These are phyloP conservation scores for Columba livia DNA, from an alignment of 2,113 vertebrate genomes.

Conservation along the genomic window DNA sequence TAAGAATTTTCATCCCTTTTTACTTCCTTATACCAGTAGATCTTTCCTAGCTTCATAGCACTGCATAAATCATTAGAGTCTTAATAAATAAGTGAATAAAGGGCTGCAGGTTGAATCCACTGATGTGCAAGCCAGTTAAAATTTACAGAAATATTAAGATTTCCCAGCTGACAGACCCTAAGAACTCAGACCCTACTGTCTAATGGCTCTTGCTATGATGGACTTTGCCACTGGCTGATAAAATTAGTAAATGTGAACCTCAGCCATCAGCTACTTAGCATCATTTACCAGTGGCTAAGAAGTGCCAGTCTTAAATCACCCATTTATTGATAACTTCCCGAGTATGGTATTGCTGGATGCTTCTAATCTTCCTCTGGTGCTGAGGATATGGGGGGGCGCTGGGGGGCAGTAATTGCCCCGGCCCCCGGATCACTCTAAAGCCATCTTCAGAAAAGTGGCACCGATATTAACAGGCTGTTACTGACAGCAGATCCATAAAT, in stretches of 20 bases:
- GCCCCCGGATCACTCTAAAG: neutral
- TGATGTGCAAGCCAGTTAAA: neutral
- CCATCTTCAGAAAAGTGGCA: neutral
- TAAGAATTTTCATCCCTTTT: neutral
- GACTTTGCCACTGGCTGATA: neutral
- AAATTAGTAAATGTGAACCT: neutral
- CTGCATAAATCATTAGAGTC: neutral
- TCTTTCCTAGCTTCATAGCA: fast-evolving
- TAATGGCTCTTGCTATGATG: fast-evolving
- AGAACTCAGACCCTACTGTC: neutral
- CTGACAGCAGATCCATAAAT: slow-evolving; percentile 33
- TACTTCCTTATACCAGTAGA: neutral
- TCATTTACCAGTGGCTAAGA: too few relatives aligned
- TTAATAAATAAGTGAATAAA: neutral
- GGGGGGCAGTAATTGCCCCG: neutral
- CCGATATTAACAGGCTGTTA: neutral
- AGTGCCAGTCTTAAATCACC: too few relatives aligned
- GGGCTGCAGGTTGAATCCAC: neutral
- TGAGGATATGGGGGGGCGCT: neutral
- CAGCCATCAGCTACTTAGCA: too few relatives aligned
- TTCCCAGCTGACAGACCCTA: neutral
- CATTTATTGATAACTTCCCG: neutral
- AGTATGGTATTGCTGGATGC: neutral
- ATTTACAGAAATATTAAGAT: neutral
- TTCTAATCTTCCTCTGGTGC: neutral